Evolutionary conservation across 2,888 invertebrate genomes (phyloP), one percentile per base, ranked within the genome.

Genomic region (Limnephilus marmoratus): DNA sequence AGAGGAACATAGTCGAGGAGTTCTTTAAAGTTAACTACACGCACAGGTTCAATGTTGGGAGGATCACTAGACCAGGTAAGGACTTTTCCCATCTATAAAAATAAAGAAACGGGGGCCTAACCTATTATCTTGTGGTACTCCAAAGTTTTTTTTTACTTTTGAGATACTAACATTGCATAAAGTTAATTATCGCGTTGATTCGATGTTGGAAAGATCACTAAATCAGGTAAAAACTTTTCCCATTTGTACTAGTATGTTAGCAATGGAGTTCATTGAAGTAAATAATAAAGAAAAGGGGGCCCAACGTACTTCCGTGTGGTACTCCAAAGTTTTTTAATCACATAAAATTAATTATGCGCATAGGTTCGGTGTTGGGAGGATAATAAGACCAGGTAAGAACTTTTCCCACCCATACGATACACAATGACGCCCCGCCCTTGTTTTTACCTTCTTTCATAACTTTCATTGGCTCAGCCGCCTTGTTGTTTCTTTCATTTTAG

Each of bases 11-110:
- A 90, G 98, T 98, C 24, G 98, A 99, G 94, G 97, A 97, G 94
- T 97, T 97, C 94, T 99, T 99, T 95, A 98, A 98, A 96, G 98
- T 98, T 92, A 98, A 99, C 95, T 98, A 99, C 95, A 97, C 98
- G 81, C 97, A 97, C 94, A 96, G 98, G 94, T 99, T 99, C 95
- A 98, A 98, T 95, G 97, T 98, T 90, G 98, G 98, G 49, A 97
- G 98, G 94, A 98, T 98, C 94, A 99, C 98, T 45, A 97, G 98
- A 95, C 97, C 98, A 96, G 99, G 98, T 97, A 95, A 85, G 29
- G n/a, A 81, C 29, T 81, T 29, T 81, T 81, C 9, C 12, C 24
- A 81, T 0, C 15, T 45, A 13, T 45, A n/a, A n/a, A n/a, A 13
- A 49, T 15, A 49, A 13, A 49, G 13, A 49, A 49, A 49, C 1